A percentile compares a stretch with the other conserved stretches of the same genome.
These are phyloP conservation scores for Noctilio leporinus DNA, from an alignment of 2,113 vertebrate genomes.

Conservation along the genomic window DNA sequence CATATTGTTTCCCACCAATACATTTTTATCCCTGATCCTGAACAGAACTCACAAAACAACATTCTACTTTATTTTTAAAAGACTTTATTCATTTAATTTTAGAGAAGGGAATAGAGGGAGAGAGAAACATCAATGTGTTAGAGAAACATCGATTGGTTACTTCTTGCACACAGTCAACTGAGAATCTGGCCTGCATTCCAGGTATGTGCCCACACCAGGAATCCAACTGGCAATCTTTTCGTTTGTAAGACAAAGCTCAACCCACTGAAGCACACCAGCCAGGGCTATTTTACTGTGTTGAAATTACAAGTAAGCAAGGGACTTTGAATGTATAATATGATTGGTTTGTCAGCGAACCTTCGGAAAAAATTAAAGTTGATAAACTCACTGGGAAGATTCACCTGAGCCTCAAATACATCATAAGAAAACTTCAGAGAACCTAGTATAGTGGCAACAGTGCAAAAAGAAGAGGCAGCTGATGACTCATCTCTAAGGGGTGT, in stretches of 20 bases:
- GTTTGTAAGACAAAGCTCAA: no score
- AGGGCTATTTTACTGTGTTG: neutral
- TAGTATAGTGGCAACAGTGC: neutral
- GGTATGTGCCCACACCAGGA: no score
- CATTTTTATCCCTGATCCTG: conserved; percentile 49
- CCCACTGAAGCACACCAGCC: no score
- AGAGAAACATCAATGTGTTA: no score
- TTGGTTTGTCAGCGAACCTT: neutral
- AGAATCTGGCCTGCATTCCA: no score
- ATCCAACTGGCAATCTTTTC: no score
- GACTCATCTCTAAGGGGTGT: neutral
- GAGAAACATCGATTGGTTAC: no score
- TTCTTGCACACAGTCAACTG: no score
- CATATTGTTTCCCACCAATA: conserved; percentile 52
- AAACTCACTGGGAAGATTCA: neutral
- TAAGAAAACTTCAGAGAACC: neutral
- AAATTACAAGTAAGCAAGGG: conserved; percentile 12
- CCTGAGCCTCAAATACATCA: neutral
- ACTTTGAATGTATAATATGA: neutral
- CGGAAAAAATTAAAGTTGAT: neutral
- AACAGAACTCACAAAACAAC: conserved; percentile 53
- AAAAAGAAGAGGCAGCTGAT: neutral
- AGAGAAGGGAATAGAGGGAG: no score
- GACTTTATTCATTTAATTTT: no score
- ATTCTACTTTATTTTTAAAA: conserved; percentile 12